phyloP scores from a whole-genome alignment of 2,797 vertebrate genomes.

The Esox lucius region DNA sequence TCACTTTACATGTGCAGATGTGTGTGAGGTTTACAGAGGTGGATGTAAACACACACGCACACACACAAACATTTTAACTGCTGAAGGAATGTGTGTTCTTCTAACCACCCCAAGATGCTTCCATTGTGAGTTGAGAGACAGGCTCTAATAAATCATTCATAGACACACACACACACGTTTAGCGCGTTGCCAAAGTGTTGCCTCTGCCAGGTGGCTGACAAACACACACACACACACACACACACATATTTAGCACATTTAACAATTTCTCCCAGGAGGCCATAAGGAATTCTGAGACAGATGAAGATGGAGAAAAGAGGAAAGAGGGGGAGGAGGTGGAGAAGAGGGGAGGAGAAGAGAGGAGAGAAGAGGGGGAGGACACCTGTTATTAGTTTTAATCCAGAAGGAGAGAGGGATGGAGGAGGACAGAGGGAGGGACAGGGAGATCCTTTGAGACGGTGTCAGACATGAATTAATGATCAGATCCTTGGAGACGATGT shows the following conservation, averaged over 20 bases:
- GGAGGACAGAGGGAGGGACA: neutral
- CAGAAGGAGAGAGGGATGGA: neutral
- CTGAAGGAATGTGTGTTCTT: neutral
- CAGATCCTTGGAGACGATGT: conserved; percentile 10
- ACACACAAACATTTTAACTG: neutral
- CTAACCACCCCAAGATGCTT: neutral
- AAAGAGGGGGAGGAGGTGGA: neutral
- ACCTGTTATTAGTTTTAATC: conserved; percentile 2
- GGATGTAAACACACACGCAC: neutral
- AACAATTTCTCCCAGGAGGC: neutral
- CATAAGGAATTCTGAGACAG: neutral
- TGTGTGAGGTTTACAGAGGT: neutral
- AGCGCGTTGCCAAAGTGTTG: neutral
- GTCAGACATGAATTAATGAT: conserved; percentile 2
- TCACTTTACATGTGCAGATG: too few relatives aligned
- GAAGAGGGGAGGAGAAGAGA: neutral
- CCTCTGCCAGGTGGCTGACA: neutral
- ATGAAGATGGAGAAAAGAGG: neutral
- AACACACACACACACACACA: neutral
- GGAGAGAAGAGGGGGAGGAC: neutral
- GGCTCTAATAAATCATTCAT: neutral
- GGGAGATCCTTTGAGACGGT: neutral
- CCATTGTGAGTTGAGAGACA: neutral
- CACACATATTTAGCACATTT: neutral
- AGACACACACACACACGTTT: neutral